Conservation (phyloP, 2,797 vertebrate genomes). For the Protosalanx chinensis region DNA sequence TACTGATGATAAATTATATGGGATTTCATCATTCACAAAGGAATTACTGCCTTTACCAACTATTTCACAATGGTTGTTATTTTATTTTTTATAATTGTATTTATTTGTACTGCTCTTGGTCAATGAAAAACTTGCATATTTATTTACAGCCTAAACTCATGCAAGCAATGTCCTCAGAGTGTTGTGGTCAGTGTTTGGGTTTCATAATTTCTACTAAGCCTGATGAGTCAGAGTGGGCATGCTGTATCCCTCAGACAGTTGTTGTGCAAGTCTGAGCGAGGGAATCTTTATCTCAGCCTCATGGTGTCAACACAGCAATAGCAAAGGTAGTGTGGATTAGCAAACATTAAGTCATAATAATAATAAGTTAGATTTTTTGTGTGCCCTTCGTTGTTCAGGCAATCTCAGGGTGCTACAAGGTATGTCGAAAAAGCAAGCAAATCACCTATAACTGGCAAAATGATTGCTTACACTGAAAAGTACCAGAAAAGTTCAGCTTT, state of each 20-base stretch:
- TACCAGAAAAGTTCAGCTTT: no score
- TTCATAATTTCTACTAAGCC: constrained; percentile 14
- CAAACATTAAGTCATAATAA: no score
- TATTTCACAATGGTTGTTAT: background rate
- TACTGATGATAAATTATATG: no score
- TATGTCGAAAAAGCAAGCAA: no score
- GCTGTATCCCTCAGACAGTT: background rate
- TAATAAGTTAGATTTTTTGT: no score
- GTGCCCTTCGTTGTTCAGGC: no score
- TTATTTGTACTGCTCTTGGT: no score
- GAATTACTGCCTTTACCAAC: background rate
- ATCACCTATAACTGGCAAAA: no score
- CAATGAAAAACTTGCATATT: background rate
- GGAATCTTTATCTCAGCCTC: background rate
- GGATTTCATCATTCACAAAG: no score
- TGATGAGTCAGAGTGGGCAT: constrained; percentile 1
- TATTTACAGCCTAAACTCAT: background rate
- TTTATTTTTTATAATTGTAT: no score
- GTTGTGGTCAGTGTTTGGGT: constrained; percentile 6
- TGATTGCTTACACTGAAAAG: no score
- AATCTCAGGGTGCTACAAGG: no score
- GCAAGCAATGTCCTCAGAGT: background rate
- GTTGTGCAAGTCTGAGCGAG: constrained; percentile 1
- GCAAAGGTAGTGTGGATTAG: background rate
- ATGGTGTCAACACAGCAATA: background rate